Base-by-base conservation (phyloP, 1,140 invertebrate species). In the Xylocopa sonorina region DNA sequence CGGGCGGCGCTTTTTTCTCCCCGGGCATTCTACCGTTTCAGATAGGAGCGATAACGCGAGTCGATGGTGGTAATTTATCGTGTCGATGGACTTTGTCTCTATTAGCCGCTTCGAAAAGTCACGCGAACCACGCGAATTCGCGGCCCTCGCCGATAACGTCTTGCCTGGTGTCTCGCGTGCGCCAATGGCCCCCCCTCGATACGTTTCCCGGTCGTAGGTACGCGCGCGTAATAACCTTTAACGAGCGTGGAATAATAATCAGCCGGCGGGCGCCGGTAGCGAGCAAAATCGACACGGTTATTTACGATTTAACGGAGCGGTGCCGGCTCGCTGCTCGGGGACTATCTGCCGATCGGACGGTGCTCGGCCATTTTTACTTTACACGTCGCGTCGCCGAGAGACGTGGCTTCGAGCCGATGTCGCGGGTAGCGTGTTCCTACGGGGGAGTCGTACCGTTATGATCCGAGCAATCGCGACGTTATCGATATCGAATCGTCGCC, bases 161-260 rank as follows among this genome's bases (percentile, higher is more conserved):
- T n/a, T n/a, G n/a, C n/a, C n/a, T n/a, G n/a, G n/a, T n/a, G n/a
- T n/a, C 51, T 21, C 27, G 12, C 3, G 62, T 18, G 7, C 64
- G 43, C 41, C 60, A 62, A 71, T 51, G 55, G 43, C 51, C 46
- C 46, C 57, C 27, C 24, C 62, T 29, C 62, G 41, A 69, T 32
- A 18, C 50, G 10, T 21, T 3, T 21, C 21, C 32, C 18, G 29
- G 32, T n/a, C 41, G 43, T n/a, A n/a, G n/a, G 66, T 50, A 50
- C 18, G 75, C 24, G 50, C 38, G 67, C 62, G 76, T 66, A 83
- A 84, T 80, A 83, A 84, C 51, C 62, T 78, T 83, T 75, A 83
- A 84, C 82, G 82, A 80, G 82, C 82, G 64, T 80, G 51, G 77
- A 78, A 80, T 80, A 83, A 83, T 80, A 81, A 84, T 79, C 81